Evolutionary conservation across 2,888 invertebrate species (phyloP).

Genomic region (Morinoia aosen): DNA sequence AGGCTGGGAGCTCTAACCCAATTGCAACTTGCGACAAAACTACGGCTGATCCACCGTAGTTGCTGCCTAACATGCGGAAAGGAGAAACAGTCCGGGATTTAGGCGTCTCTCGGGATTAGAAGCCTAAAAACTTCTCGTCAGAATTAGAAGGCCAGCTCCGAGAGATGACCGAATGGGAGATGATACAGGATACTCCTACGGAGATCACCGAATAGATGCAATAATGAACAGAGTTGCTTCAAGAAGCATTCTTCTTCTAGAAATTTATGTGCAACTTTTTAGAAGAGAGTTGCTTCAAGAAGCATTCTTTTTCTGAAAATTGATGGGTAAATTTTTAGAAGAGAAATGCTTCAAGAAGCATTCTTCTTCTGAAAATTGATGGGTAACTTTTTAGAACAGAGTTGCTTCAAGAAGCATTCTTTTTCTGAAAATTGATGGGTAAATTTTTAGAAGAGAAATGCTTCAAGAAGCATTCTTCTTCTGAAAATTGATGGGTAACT

Average conservation of each 20-base stretch:
- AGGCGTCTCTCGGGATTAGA: background rate
- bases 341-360: too few relatives aligned
- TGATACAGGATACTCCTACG: background rate
- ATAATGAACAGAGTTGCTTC: background rate
- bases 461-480: too few relatives aligned
- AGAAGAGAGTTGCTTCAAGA: too few relatives aligned
- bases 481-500: too few relatives aligned
- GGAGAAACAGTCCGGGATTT: constrained; percentile 15
- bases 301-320: too few relatives aligned
- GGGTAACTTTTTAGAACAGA: too few relatives aligned
- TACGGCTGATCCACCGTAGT: constrained; percentile 7
- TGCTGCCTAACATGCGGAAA: constrained; percentile 43
- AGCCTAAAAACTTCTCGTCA: constrained; percentile 8
- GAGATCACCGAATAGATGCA: background rate
- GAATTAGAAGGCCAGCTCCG: background rate
- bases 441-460: too few relatives aligned
- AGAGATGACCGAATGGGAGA: background rate
- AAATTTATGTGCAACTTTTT: background rate
- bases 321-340: too few relatives aligned
- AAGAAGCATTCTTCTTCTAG: background rate
- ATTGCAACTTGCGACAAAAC: constrained; percentile 40
- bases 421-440: too few relatives aligned
- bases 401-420: too few relatives aligned
- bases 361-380: too few relatives aligned
- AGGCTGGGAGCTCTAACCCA: background rate